Conservation (phyloP, 1,140 invertebrate genomes). For the Brachionus sp. region DNA sequence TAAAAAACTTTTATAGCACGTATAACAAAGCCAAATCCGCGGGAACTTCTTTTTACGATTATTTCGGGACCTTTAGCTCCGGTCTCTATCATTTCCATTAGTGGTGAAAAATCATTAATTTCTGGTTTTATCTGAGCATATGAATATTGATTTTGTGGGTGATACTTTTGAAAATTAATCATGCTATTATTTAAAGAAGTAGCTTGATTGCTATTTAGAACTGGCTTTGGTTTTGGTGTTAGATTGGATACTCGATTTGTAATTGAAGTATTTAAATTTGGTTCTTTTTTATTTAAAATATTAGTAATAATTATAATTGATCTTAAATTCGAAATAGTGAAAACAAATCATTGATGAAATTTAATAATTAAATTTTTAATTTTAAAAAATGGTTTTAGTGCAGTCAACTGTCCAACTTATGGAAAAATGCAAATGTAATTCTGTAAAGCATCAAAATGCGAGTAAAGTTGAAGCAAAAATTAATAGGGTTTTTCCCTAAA, state of each 20-base stretch:
- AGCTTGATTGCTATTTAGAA: not conserved
- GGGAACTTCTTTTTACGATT: slow-evolving; percentile 81
- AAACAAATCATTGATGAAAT: not conserved
- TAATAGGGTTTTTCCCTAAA: no score
- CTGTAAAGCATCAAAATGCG: no score
- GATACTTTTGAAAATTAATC: not conserved
- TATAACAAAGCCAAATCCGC: slow-evolving; percentile 92
- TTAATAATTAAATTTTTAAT: no score
- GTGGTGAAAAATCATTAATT: not conserved
- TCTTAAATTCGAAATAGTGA: no score
- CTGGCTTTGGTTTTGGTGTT: not conserved
- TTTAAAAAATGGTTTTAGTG: no score
- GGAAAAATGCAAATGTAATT: no score
- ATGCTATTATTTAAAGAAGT: not conserved
- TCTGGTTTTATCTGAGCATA: not conserved
- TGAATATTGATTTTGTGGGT: not conserved
- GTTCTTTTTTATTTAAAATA: not conserved
- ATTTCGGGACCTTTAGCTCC: slow-evolving; percentile 64
- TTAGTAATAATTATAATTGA: not conserved
- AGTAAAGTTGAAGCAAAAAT: no score
- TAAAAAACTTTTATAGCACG: slow-evolving; percentile 92
- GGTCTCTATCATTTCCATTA: slow-evolving; percentile 23
- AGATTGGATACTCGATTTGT: not conserved
- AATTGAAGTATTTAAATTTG: not conserved
- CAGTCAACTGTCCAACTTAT: no score